These are phyloP conservation scores for Achatina immaculata DNA, from an alignment of 1,140 invertebrate species.

Conservation along the genomic window DNA sequence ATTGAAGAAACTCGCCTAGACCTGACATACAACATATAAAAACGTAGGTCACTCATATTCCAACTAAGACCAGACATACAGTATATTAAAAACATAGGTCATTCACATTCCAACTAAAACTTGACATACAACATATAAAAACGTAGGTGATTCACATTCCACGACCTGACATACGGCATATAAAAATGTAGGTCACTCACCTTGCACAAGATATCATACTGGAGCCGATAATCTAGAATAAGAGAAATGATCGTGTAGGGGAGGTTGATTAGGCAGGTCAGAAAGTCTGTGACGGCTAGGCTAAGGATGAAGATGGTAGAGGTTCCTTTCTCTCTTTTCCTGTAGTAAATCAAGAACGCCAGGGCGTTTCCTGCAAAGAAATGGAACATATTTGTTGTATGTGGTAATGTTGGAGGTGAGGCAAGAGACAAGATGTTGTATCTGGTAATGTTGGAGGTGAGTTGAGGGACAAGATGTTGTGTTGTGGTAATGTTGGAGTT, in stretches of 20 bases:
- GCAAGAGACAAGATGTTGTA: background rate
- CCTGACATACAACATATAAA: no score
- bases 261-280: slow-evolving; percentile 53
- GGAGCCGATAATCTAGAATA: background rate
- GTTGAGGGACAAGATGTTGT: background rate
- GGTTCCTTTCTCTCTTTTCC: slow-evolving; percentile 57
- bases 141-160: no score
- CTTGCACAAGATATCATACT: background rate
- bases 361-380: slow-evolving; percentile 54
- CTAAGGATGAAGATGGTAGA: slow-evolving; percentile 62
- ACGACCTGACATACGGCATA: no score
- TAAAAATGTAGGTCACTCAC: slow-evolving; percentile 5
- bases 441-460: background rate
- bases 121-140: no score
- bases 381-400: background rate
- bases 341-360: slow-evolving; percentile 62
- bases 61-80: no score
- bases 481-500: background rate
- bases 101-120: no score
- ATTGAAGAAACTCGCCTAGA: no score
- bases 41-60: no score
- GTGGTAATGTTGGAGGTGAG: background rate
- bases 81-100: no score
- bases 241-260: slow-evolving; percentile 48
- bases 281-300: slow-evolving; percentile 56